phyloP scores from a whole-genome alignment of 2,888 invertebrate genomes.

The Lottia scabra region DNA sequence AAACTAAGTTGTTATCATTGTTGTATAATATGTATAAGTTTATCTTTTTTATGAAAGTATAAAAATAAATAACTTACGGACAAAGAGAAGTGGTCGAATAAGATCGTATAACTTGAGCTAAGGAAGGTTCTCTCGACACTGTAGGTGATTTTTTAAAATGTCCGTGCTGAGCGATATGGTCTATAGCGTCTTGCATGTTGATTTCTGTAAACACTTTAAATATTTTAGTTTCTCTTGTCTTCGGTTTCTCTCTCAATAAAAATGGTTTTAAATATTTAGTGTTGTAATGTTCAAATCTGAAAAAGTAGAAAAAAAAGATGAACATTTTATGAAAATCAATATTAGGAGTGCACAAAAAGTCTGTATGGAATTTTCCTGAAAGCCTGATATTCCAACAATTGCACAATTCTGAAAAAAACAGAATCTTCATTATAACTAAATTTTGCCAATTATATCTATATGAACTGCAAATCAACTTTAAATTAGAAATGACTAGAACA shows the following conservation, averaged over 20 bases:
- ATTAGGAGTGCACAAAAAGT: background rate
- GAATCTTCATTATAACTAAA: too few species aligned
- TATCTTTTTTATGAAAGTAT: too few species aligned
- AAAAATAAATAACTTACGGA: conserved; percentile 20
- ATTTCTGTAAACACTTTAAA: conserved; percentile 80
- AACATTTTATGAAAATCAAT: background rate
- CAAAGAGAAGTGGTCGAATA: conserved; percentile 22
- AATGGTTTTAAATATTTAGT: conserved; percentile 92
- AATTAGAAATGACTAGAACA: too few species aligned
- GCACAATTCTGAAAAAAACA: too few species aligned
- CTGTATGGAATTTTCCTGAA: background rate
- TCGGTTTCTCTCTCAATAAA: conserved; percentile 84
- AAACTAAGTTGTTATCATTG: too few species aligned
- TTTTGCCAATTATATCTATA: too few species aligned
- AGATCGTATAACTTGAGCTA: conserved; percentile 21
- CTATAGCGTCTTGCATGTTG: conserved; percentile 93
- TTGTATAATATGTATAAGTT: too few species aligned
- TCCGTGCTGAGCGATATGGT: conserved; percentile 70
- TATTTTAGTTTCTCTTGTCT: conserved; percentile 84
- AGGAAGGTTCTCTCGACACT: conserved; percentile 26
- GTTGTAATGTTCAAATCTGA: conserved; percentile 91
- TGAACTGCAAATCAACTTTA: too few species aligned
- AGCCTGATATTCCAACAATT: too few species aligned
- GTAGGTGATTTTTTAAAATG: conserved; percentile 21
- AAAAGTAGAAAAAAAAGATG: conserved; percentile 25